Conservation (phyloP, 2,113 vertebrate species). For the Eulacestoma nigropectus region DNA sequence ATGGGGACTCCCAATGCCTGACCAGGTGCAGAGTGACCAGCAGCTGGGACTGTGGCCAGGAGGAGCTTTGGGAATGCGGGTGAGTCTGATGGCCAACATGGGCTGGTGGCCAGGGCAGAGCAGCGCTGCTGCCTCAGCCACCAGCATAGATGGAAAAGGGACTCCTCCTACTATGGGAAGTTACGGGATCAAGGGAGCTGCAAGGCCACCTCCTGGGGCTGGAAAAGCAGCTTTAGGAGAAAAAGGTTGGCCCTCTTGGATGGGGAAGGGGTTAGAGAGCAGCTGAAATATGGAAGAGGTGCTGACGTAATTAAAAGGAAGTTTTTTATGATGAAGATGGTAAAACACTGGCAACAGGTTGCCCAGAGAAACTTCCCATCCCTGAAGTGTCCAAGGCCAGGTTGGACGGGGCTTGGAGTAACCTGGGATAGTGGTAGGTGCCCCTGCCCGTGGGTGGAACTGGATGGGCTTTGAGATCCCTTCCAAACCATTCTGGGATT, state of each 20-base stretch:
- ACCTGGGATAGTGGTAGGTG: neutral
- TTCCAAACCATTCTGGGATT: neutral
- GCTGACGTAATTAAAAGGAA: neutral
- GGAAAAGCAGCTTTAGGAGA: neutral
- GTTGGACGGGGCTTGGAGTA: fast-evolving
- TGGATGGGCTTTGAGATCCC: neutral
- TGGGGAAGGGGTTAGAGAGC: neutral
- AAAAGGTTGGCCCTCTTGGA: neutral
- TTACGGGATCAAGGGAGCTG: neutral
- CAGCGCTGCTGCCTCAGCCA: neutral
- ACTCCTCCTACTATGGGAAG: neutral
- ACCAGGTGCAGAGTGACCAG: neutral
- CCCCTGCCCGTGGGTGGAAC: neutral
- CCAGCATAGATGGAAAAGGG: neutral
- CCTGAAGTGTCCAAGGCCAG: neutral
- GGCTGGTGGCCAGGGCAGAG: neutral
- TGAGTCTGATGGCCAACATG: neutral
- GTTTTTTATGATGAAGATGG: neutral
- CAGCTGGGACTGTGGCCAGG: neutral
- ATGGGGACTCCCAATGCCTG: neutral
- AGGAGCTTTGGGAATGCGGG: neutral
- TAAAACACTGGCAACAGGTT: neutral
- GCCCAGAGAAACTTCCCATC: neutral
- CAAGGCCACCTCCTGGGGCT: neutral
- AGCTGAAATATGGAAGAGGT: fast-evolving